Evolutionary conservation across 2,113 vertebrate genomes (phyloP).

Genomic region (Cynoglossus semilaevis): DNA sequence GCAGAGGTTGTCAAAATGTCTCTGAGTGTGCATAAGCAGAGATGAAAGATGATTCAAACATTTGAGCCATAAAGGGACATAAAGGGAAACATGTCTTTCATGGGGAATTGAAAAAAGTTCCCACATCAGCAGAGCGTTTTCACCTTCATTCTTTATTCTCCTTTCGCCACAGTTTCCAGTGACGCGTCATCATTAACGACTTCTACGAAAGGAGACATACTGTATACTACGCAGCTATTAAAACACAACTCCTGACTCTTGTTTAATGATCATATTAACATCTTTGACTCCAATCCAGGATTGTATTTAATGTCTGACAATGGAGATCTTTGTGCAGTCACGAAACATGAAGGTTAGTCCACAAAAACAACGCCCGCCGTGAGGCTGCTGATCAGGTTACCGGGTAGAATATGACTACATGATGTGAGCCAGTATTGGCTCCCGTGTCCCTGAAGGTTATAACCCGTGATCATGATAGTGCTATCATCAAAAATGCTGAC

Average conservation of each 20-base stretch:
- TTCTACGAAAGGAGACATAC: constrained; percentile 12
- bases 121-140: neutral
- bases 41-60: constrained; percentile 32
- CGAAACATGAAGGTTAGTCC: constrained; percentile 6
- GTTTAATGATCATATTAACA: constrained; percentile 34
- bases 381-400: constrained; percentile 49
- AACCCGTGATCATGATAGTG: constrained; percentile 68
- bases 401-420: constrained; percentile 37
- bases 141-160: constrained; percentile 39
- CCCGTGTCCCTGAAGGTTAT: constrained; percentile 62
- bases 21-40: constrained; percentile 29
- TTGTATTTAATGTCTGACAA: constrained; percentile 19
- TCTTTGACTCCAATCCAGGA: constrained; percentile 27
- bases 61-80: constrained; percentile 32
- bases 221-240: constrained; percentile 6
- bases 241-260: constrained; percentile 21
- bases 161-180: constrained; percentile 20
- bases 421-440: constrained; percentile 63
- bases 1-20: constrained; percentile 32
- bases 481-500: constrained; percentile 74
- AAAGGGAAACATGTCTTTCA: constrained; percentile 58
- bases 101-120: constrained; percentile 35
- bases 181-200: constrained; percentile 27
- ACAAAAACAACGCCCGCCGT: constrained; percentile 21
- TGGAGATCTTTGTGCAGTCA: constrained; percentile 11